Evolutionary conservation across 1,140 invertebrate species (phyloP).

Genomic region (Nomia melanderi): DNA sequence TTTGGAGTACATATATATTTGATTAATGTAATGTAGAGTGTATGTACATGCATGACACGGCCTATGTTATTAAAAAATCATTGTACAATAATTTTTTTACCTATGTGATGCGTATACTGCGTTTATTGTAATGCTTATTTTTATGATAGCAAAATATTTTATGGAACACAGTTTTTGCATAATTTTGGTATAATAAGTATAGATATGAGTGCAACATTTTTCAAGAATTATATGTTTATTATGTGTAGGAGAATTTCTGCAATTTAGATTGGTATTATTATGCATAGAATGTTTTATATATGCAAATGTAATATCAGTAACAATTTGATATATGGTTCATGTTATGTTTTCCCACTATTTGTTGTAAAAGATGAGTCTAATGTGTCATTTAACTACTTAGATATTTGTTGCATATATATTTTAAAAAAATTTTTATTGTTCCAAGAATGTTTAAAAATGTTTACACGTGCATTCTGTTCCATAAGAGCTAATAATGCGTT

Average conservation of each 20-base stretch:
- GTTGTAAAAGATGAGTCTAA: background rate
- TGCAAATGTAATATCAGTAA: background rate
- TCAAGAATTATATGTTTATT: slow-evolving; percentile 1
- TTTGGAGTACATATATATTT: background rate
- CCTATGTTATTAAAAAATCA: slow-evolving; percentile 42
- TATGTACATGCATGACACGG: slow-evolving; percentile 14
- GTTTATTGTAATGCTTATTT: background rate
- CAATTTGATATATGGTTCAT: background rate
- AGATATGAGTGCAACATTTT: background rate
- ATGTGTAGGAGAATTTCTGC: slow-evolving; percentile 3
- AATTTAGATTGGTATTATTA: slow-evolving; percentile 12
- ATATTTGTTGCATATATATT: slow-evolving; percentile 9
- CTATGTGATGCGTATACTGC: background rate
- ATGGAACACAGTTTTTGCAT: slow-evolving; percentile 28
- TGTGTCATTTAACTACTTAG: background rate
- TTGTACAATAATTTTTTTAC: background rate
- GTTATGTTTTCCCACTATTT: slow-evolving; percentile 19
- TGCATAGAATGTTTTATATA: background rate
- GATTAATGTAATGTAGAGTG: slow-evolving; percentile 29
- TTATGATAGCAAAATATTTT: slow-evolving; percentile 13
- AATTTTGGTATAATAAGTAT: background rate
- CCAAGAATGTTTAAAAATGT: background rate
- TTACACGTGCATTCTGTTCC: slow-evolving; percentile 6
- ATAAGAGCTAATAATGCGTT: slow-evolving; percentile 12
- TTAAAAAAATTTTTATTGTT: slow-evolving; percentile 7